Conservation (phyloP, 2,797 vertebrate genomes). For the Poliocrania exsul region DNA sequence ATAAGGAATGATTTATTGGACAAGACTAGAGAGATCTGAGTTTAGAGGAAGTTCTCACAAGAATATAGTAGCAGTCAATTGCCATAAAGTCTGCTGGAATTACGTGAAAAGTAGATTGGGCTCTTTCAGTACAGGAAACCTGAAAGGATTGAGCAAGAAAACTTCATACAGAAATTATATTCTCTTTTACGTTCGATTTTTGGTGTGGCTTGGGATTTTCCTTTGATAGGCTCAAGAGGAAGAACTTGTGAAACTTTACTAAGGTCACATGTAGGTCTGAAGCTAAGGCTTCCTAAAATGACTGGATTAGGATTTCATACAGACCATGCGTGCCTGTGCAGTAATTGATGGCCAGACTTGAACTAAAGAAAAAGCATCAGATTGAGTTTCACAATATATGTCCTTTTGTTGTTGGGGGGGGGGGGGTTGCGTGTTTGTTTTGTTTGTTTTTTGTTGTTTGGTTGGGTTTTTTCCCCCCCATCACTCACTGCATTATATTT, state of each 20-base stretch:
- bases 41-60: background rate
- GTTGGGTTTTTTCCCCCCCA: background rate
- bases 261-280: background rate
- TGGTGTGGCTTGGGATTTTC: background rate
- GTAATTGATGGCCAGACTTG: background rate
- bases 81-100: background rate
- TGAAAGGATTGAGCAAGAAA: background rate
- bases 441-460: no score
- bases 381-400: background rate
- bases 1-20: slow-evolving; percentile 20
- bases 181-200: background rate
- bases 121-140: background rate
- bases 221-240: background rate
- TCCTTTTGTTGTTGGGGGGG: accelerated
- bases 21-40: background rate
- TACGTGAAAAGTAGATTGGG: background rate
- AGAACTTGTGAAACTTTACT: background rate
- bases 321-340: background rate
- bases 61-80: background rate
- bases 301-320: background rate
- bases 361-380: background rate
- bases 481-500: background rate
- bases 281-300: background rate
- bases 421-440: background rate
- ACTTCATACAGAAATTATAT: background rate